A percentile compares a stretch with the other conserved stretches of the same genome.
Evolutionary conservation across 2,113 vertebrate genomes (phyloP).

Genomic region (Opisthocomus hoazin): DNA sequence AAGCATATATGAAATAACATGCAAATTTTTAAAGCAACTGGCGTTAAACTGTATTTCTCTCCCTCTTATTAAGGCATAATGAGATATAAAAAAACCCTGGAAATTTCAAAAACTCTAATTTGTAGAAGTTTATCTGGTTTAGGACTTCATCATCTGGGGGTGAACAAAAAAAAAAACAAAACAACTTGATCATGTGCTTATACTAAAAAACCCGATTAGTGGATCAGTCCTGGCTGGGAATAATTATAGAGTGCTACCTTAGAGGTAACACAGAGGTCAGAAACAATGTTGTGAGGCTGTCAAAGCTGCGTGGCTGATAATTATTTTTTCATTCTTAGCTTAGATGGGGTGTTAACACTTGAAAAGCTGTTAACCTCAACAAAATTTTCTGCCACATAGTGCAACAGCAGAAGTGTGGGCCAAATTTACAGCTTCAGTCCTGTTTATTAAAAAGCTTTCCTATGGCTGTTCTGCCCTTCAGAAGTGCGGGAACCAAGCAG

Average conservation of each 20-base stretch:
- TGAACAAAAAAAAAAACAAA: too few species aligned
- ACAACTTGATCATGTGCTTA: background rate
- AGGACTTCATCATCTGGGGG: background rate
- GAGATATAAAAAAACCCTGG: background rate
- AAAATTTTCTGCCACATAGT: background rate
- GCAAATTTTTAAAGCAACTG: background rate
- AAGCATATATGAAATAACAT: background rate
- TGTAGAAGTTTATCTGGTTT: background rate
- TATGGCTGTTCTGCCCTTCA: background rate
- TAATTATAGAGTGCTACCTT: background rate
- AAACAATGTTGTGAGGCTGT: background rate
- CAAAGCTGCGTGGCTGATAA: background rate
- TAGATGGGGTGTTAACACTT: background rate
- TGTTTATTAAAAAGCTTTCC: conserved; percentile 6
- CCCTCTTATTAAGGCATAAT: background rate
- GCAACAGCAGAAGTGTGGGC: background rate
- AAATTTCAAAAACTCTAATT: background rate
- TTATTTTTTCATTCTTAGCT: conserved; percentile 21
- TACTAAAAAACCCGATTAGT: background rate
- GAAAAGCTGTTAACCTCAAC: conserved; percentile 6
- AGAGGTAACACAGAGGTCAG: background rate
- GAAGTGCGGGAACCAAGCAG: background rate
- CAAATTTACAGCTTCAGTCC: conserved; percentile 11
- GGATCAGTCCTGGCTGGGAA: background rate
- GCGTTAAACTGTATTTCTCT: background rate